A percentile compares a stretch with the other conserved stretches of the same genome.
phyloP scores from a whole-genome alignment of 2,113 vertebrate species.

The Crotalus helleri region DNA sequence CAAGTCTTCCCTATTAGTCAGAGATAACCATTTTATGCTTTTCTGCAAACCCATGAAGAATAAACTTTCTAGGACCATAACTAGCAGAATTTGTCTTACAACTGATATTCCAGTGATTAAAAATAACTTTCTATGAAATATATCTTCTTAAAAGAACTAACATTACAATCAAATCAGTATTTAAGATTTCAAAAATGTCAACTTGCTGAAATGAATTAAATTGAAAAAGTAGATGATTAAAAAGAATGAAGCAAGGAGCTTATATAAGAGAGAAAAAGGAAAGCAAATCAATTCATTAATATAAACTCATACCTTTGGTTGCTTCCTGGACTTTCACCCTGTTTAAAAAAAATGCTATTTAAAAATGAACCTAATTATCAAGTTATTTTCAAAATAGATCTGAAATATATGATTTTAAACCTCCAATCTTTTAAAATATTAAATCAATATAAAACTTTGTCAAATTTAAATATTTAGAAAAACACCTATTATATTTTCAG shows the following conservation, averaged over 20 bases:
- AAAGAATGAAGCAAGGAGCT: not conserved
- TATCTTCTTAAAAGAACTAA: not conserved
- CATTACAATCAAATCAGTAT: not conserved
- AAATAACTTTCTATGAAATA: not conserved
- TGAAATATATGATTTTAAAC: not conserved
- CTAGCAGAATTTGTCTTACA: not conserved
- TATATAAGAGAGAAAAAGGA: not conserved
- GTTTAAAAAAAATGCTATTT: constrained; percentile 18
- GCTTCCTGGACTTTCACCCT: constrained; percentile 81
- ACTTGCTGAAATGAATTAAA: not conserved
- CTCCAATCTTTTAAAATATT: not conserved
- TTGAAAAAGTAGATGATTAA: not conserved
- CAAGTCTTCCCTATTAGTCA: not conserved
- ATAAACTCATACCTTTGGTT: constrained; percentile 70
- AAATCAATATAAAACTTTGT: not conserved
- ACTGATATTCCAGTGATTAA: not conserved
- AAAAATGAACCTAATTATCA: constrained; percentile 9
- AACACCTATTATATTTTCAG: not conserved
- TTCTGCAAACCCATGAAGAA: not conserved
- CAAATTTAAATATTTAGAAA: not conserved
- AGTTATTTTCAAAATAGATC: constrained; percentile 4
- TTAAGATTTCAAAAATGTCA: not conserved
- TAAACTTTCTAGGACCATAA: not conserved
- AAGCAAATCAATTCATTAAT: not conserved
- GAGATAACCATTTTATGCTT: not conserved